These are phyloP conservation scores for Cinara cedri DNA, from an alignment of 2,888 invertebrate species.

Conservation along the genomic window DNA sequence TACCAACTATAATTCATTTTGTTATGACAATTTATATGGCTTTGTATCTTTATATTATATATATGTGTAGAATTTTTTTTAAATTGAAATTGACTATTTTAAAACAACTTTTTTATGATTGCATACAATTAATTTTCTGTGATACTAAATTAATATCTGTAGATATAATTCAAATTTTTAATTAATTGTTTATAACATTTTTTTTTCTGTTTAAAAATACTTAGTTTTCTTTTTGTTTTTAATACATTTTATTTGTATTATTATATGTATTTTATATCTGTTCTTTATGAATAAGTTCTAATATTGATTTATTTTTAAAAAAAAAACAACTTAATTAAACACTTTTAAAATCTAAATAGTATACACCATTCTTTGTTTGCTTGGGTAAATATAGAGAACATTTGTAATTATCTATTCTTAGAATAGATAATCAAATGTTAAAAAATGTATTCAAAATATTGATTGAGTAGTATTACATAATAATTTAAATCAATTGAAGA, in stretches of 20 bases:
- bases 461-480: too few species aligned
- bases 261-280: conserved; percentile 9
- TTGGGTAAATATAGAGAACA: too few species aligned
- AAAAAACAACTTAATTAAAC: background rate
- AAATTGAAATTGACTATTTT: conserved; percentile 2
- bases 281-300: background rate
- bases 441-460: too few species aligned
- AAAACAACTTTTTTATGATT: conserved; percentile 19
- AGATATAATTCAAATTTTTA: conserved; percentile 35
- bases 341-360: background rate
- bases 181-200: conserved; percentile 39
- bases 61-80: conserved; percentile 29
- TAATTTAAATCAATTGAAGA: too few species aligned
- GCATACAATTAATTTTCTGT: conserved; percentile 54
- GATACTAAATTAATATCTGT: conserved; percentile 54
- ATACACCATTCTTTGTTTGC: background rate
- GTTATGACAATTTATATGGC: background rate
- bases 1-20: conserved; percentile 4
- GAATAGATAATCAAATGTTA: too few species aligned
- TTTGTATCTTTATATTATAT: conserved; percentile 17
- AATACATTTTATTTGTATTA: conserved; percentile 12
- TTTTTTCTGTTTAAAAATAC: conserved; percentile 22
- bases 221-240: background rate
- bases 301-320: background rate
- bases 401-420: too few species aligned